Percentiles rank a stretch among this genome's conserved stretches.
These are phyloP conservation scores for Cetoscarus ocellatus DNA, from an alignment of 2,797 vertebrate genomes.

Conservation along the genomic window DNA sequence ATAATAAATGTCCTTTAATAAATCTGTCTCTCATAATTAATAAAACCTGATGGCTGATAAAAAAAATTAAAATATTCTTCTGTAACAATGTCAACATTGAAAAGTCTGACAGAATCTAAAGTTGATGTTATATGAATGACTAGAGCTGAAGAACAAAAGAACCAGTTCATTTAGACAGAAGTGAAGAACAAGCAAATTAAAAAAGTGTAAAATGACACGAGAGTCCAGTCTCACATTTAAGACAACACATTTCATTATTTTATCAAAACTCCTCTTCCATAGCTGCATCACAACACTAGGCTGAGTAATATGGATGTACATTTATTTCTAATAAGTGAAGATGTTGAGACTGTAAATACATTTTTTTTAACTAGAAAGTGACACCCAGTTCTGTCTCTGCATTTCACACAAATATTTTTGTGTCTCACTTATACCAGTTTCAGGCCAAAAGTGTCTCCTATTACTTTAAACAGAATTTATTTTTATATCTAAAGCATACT, in stretches of 20 bases:
- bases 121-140: background rate
- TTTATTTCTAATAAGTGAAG: slow-evolving; percentile 34
- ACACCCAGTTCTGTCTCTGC: slow-evolving; percentile 16
- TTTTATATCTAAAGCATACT: too few species aligned
- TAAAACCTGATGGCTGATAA: background rate
- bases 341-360: slow-evolving; percentile 22
- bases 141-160: background rate
- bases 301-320: slow-evolving; percentile 16
- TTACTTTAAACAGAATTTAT: too few species aligned
- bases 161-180: background rate
- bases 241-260: slow-evolving; percentile 21
- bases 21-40: background rate
- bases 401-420: background rate
- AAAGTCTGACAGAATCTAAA: slow-evolving; percentile 14
- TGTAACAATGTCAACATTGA: slow-evolving; percentile 24
- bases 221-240: background rate
- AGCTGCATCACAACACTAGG: slow-evolving; percentile 4
- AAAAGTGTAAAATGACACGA: background rate
- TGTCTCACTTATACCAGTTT: background rate
- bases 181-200: background rate
- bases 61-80: background rate
- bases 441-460: too few species aligned
- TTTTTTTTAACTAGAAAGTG: background rate
- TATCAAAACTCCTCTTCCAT: background rate
- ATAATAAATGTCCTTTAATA: too few species aligned